Base-by-base conservation (phyloP, 1,140 invertebrate genomes). In the Pectinophora gossypiella region DNA sequence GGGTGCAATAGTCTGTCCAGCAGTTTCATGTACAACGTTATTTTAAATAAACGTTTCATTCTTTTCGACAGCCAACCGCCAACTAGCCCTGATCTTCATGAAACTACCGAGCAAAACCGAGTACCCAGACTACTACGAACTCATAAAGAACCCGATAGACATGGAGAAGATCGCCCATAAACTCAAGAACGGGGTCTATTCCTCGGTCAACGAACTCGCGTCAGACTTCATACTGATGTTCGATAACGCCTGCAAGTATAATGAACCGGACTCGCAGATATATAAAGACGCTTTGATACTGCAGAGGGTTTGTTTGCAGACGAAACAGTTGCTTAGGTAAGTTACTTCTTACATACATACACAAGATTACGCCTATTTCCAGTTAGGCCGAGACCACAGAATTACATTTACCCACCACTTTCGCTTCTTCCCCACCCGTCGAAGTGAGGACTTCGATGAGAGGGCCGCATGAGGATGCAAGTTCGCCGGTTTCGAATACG, bases 181-280 rank as follows among this genome's bases (percentile, higher is more conserved):
- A 71, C 88, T 98, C 35, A 95, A 95, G 74, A 91, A 91, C 56
- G 90, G 90, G 43, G 83, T 80, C 0, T 99, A 99, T 79, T 93
- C 95, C 12, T 93, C 90, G 51, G 88, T 99, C 6, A 97, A 98
- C 47, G 97, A 99, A 60, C 86, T 99, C 35, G 93, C 97, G 0
- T 92, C 94, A 0, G 98, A 99, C 87, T 95, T 99, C 72, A 93
- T 97, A 61, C 89, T 99, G 12, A 99, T 99, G 97, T 98, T 99
- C 85, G 98, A 99, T 69, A 99, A 99, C 84, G 98, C 98, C 19
- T 99, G 97, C 89, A 98, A 98, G 88, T 99, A 98, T 82, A 99
- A 99, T 85, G 98, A 99, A 82, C 98, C 98, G 0, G 98, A 99
- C 82, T 99, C 98, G 0, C 95, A 98, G 77, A 98, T 99, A 64